Evolutionary conservation across 2,113 vertebrate genomes (phyloP).

Genomic region (Poeciliopsis turrubarensis): DNA sequence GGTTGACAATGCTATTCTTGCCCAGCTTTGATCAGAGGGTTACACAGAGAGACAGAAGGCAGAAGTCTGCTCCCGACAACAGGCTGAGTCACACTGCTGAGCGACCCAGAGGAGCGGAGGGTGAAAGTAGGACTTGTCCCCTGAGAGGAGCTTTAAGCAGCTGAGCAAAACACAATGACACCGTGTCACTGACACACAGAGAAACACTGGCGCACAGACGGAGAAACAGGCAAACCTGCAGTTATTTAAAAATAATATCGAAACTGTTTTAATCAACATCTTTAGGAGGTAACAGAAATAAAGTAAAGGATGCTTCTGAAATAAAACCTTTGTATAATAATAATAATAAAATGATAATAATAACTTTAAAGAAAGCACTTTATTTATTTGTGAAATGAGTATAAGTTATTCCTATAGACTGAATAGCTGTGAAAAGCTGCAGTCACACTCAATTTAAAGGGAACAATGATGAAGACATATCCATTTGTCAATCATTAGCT

Average conservation of each 20-base stretch:
- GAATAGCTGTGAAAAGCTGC: slow-evolving; percentile 46
- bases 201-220: neutral
- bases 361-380: slow-evolving; percentile 38
- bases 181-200: slow-evolving; percentile 24
- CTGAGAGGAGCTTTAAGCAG: slow-evolving; percentile 54
- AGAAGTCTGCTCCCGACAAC: slow-evolving; percentile 39
- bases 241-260: neutral
- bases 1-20: slow-evolving; percentile 56
- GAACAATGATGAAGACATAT: too few relatives aligned
- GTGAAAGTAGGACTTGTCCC: slow-evolving; percentile 65
- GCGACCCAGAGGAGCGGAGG: slow-evolving; percentile 28
- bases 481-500: too few relatives aligned
- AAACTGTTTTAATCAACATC: neutral
- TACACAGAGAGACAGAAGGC: slow-evolving; percentile 33
- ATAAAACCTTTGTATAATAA: neutral
- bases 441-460: slow-evolving; percentile 1
- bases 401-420: slow-evolving; percentile 33
- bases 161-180: slow-evolving; percentile 45
- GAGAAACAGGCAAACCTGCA: neutral
- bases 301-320: neutral
- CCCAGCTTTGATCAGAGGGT: slow-evolving; percentile 63
- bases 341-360: slow-evolving; percentile 8
- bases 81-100: slow-evolving; percentile 37
- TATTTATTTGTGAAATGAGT: slow-evolving; percentile 29
- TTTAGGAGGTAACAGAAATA: neutral